Percentiles rank a stretch among this genome's conserved stretches.
Conservation (phyloP, 2,888 invertebrate species). For the Hipparchia sbordonii region DNA sequence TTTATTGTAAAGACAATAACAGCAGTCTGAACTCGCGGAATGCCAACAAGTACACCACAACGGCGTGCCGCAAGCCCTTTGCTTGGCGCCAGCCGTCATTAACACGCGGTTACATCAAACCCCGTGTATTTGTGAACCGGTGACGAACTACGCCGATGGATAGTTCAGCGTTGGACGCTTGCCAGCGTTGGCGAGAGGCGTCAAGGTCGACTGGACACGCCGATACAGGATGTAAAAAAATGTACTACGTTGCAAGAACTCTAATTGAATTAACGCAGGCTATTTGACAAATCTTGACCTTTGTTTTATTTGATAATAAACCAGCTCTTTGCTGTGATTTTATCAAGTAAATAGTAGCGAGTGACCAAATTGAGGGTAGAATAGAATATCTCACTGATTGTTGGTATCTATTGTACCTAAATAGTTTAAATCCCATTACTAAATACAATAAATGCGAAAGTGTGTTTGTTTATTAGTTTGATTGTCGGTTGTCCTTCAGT, state of each 20-base stretch:
- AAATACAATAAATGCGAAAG: too few relatives aligned
- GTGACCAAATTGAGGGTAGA: too few relatives aligned
- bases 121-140: constrained; percentile 25
- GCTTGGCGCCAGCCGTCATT: constrained; percentile 28
- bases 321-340: too few relatives aligned
- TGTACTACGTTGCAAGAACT: constrained; percentile 7
- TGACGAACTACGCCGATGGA: constrained; percentile 32
- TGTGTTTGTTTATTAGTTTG: too few relatives aligned
- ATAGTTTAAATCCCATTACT: too few relatives aligned
- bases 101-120: constrained; percentile 6
- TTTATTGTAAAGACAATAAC: not conserved
- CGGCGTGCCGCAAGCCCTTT: constrained; percentile 4
- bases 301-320: not conserved
- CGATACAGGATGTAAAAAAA: constrained; percentile 10
- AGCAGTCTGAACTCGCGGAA: not conserved
- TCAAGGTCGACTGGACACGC: constrained; percentile 30
- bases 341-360: too few relatives aligned
- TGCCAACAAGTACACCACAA: constrained; percentile 6
- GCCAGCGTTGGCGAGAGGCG: constrained; percentile 26
- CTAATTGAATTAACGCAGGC: not conserved
- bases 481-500: too few relatives aligned
- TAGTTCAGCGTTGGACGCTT: constrained; percentile 24
- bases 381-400: too few relatives aligned
- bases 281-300: too few relatives aligned
- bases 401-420: too few relatives aligned